Base-by-base conservation (phyloP, 2,113 vertebrate species). In the Halichoeres trimaculatus region DNA sequence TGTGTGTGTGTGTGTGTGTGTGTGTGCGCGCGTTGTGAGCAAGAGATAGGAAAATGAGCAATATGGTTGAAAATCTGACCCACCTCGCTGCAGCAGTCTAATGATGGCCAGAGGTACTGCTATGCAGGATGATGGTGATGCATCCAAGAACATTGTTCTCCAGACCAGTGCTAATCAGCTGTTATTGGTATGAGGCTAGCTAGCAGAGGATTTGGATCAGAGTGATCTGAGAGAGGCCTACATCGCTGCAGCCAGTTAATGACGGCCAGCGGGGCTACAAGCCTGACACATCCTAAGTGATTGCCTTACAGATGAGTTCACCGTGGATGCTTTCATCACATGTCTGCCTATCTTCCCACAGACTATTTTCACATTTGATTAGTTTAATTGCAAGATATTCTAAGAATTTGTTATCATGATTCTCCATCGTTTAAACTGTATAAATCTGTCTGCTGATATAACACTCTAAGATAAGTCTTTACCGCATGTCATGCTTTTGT, bases 91-190 rank as follows among this genome's bases (percentile, higher is more conserved):
- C 60, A 65, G 71, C 76, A 41, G 56, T 78, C 87, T 88, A 90
- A 91, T 89, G 85, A 91, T 90, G 82, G 84, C 90, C 76, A 72
- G 87, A 86, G 87, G 90, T 84, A 80, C 70, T 73, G 73, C 78
- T 53, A 54, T 43, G 71, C 69, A 62, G 56, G 68, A 58, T 85
- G 70, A 78, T 72, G 78, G 57, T 85, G 85, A 91, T 74, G 86
- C 83, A 77, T 81, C 73, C 83, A 23, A 59, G 81, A 85, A 83
- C 85, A 89, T 78, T 87, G 85, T 82, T 87, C 84, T 69, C 24
- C 85, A 86, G 86, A 90, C 86, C 83, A 78, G 78, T 61, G 66
- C 71, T 90, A 91, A 91, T 91, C 88, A 83, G 83, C 76, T 52
- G 74, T 78, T 85, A 87, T 83, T 85, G 76, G 78, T 72, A 74